Percentiles rank a stretch among this genome's conserved stretches.
Evolutionary conservation across 2,113 vertebrate species (phyloP).

Genomic region (Lipophrys pholis): DNA sequence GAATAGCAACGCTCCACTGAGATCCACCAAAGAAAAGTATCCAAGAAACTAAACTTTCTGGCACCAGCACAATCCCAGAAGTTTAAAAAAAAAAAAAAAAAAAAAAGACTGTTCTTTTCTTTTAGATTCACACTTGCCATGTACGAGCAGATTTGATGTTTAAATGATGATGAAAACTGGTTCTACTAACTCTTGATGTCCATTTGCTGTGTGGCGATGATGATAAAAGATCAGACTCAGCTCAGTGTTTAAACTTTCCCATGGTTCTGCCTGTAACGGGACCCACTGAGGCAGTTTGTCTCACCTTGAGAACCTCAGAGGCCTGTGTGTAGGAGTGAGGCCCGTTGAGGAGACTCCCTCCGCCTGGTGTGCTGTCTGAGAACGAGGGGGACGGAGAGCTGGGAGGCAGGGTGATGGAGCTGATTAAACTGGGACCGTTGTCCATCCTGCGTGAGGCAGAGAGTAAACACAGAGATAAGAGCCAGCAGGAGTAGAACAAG

Average conservation of each 20-base stretch:
- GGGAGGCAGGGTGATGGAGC: slow-evolving; percentile 90
- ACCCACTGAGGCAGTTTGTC: not conserved
- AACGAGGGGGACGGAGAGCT: slow-evolving; percentile 92
- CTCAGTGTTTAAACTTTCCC: too few species aligned
- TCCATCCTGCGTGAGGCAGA: slow-evolving; percentile 83
- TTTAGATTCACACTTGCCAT: not conserved
- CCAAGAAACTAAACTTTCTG: not conserved
- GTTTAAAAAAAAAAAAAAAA: too few species aligned
- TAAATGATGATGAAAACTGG: not conserved
- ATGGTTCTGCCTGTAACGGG: too few species aligned
- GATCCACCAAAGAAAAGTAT: not conserved
- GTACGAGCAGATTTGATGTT: not conserved
- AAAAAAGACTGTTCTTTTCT: too few species aligned
- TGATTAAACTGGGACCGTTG: slow-evolving; percentile 88
- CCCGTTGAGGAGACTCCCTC: slow-evolving; percentile 88
- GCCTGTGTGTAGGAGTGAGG: slow-evolving; percentile 89
- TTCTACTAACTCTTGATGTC: not conserved
- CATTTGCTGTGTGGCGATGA: too few species aligned
- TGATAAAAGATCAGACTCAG: too few species aligned
- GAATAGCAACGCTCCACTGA: not conserved
- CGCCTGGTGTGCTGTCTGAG: slow-evolving; percentile 88
- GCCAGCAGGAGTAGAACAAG: not conserved
- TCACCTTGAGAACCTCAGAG: slow-evolving; percentile 89
- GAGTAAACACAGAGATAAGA: not conserved
- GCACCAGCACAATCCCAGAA: too few species aligned